Conservation (phyloP, 1,140 invertebrate species). For the Scaptomyza pallida region DNA sequence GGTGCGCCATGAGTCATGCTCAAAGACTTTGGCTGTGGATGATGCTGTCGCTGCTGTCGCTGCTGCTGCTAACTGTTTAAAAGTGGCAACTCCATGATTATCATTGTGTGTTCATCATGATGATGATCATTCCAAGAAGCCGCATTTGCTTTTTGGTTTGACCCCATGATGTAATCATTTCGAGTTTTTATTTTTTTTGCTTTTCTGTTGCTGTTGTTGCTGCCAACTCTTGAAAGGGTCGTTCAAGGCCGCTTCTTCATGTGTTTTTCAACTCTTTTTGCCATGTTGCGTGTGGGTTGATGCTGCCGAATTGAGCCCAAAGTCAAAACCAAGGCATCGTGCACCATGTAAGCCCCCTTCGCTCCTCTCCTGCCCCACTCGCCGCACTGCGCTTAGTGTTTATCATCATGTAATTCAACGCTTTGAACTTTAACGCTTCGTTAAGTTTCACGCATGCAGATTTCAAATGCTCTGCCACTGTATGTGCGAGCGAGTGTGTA, state of each 20-base stretch:
- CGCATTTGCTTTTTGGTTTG: slow-evolving; percentile 9
- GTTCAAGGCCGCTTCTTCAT: slow-evolving; percentile 27
- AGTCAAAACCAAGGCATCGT: slow-evolving; percentile 70
- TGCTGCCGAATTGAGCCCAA: slow-evolving; percentile 43
- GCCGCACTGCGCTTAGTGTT: slow-evolving; percentile 27
- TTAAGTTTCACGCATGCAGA: slow-evolving; percentile 80
- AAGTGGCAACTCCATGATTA: not conserved
- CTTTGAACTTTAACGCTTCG: slow-evolving; percentile 82
- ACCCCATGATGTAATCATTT: slow-evolving; percentile 43
- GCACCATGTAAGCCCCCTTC: slow-evolving; percentile 7
- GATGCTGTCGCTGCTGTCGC: not conserved
- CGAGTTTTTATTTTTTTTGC: not conserved
- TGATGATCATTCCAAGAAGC: slow-evolving; percentile 19
- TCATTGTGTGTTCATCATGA: not conserved
- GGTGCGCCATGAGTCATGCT: slow-evolving; percentile 36
- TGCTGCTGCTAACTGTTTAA: slow-evolving; percentile 33
- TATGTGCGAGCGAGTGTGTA: no score
- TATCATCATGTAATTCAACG: slow-evolving; percentile 71
- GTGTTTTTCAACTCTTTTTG: slow-evolving; percentile 2
- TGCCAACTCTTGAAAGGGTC: slow-evolving; percentile 38
- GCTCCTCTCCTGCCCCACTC: not conserved
- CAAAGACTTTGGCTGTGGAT: not conserved
- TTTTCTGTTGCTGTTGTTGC: not conserved
- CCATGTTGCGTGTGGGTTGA: slow-evolving; percentile 18
- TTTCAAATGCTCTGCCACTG: slow-evolving; percentile 63